Evolutionary conservation across 2,888 invertebrate genomes (phyloP).

Genomic region (Agriopis marginaria): DNA sequence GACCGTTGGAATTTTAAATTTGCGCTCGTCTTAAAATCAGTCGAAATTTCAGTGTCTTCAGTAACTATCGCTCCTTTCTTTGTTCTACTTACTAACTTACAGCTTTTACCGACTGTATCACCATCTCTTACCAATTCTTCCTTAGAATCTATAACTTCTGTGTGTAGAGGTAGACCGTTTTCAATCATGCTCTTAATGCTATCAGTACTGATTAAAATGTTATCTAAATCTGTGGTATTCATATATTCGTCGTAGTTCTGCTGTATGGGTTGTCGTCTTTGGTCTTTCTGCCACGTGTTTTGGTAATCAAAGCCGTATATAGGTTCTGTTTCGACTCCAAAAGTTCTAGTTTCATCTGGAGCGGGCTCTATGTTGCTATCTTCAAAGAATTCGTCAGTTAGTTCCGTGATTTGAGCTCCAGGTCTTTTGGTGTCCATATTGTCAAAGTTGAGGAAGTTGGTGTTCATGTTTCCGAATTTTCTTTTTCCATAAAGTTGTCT

Average conservation of each 20-base stretch:
- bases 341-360: slow-evolving; percentile 69
- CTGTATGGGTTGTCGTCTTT: slow-evolving; percentile 82
- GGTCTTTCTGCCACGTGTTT: slow-evolving; percentile 80
- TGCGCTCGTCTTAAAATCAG: slow-evolving; percentile 74
- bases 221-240: slow-evolving; percentile 73
- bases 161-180: slow-evolving; percentile 77
- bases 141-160: slow-evolving; percentile 71
- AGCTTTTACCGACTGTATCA: slow-evolving; percentile 75
- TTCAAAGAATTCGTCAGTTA: slow-evolving; percentile 81
- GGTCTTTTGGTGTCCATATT: slow-evolving; percentile 72
- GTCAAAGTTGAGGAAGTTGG: slow-evolving; percentile 70
- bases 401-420: slow-evolving; percentile 82
- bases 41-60: slow-evolving; percentile 78
- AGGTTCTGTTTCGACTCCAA: slow-evolving; percentile 73
- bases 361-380: slow-evolving; percentile 76
- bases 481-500: slow-evolving; percentile 91
- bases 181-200: slow-evolving; percentile 76
- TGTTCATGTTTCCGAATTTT: slow-evolving; percentile 74
- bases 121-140: slow-evolving; percentile 74
- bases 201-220: slow-evolving; percentile 73
- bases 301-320: slow-evolving; percentile 74
- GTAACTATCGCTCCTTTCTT: slow-evolving; percentile 78
- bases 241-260: slow-evolving; percentile 75
- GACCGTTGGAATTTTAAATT: slow-evolving; percentile 79
- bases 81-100: slow-evolving; percentile 75